phyloP scores from a whole-genome alignment of 2,797 vertebrate genomes.

The Paramormyrops hopkinsi region DNA sequence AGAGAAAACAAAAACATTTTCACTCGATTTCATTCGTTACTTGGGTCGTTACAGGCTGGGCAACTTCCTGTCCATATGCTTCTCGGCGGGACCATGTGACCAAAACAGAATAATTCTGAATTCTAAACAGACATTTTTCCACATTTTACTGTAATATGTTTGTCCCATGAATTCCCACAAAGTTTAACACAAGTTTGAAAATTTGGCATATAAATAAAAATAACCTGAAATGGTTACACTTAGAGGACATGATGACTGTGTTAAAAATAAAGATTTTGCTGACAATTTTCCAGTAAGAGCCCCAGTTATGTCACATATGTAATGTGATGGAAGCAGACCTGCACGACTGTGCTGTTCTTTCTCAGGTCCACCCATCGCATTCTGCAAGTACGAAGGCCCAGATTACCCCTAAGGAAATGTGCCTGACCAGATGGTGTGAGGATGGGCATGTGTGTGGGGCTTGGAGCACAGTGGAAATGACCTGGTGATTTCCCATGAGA shows the following conservation, averaged over 20 bases:
- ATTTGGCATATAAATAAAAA: background rate
- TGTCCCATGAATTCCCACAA: background rate
- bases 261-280: background rate
- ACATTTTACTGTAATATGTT: background rate
- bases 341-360: constrained; percentile 10
- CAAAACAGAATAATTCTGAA: background rate
- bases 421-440: background rate
- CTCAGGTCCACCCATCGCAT: constrained; percentile 31
- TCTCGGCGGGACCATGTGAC: background rate
- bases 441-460: background rate
- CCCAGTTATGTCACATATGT: constrained; percentile 32
- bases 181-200: background rate
- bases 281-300: constrained; percentile 19
- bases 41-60: background rate
- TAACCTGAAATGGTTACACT: background rate
- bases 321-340: constrained; percentile 25
- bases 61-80: background rate
- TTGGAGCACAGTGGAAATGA: background rate
- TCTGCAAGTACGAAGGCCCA: background rate
- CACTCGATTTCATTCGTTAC: background rate
- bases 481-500: background rate
- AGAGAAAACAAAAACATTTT: background rate
- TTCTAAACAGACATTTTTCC: background rate
- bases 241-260: background rate
- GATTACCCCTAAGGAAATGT: background rate